Evolutionary conservation across 2,797 vertebrate genomes (phyloP).

Genomic region (Cirrhinus mrigala): DNA sequence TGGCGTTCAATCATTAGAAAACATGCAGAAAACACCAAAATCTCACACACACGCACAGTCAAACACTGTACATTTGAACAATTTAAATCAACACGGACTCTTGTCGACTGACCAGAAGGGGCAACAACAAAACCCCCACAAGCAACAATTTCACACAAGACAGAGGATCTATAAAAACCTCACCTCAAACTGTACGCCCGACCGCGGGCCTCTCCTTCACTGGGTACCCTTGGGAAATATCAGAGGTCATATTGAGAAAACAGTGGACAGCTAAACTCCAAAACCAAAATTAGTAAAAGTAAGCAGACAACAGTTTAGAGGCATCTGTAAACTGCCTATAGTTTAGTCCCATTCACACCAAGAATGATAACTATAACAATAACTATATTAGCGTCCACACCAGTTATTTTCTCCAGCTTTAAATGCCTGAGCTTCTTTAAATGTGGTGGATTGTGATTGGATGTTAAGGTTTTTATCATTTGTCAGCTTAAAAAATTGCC

Average conservation of each 20-base stretch:
- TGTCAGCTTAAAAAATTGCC: background rate
- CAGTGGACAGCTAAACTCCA: background rate
- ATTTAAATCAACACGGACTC: background rate
- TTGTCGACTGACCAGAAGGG: background rate
- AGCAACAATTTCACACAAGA: constrained; percentile 54
- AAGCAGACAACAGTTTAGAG: background rate
- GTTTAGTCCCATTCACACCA: background rate
- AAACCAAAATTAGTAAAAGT: constrained; percentile 14
- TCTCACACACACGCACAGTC: background rate
- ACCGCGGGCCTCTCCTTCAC: constrained; percentile 88
- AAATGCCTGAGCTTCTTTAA: background rate
- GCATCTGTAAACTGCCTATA: background rate
- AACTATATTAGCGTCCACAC: background rate
- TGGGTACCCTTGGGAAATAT: constrained; percentile 84
- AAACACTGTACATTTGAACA: background rate
- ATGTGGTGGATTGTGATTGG: background rate
- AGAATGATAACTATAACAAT: background rate
- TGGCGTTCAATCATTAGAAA: background rate
- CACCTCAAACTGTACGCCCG: constrained; percentile 87
- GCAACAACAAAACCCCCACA: constrained; percentile 10
- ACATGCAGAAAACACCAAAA: constrained; percentile 7
- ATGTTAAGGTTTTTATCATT: background rate
- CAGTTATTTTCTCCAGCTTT: background rate
- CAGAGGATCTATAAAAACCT: constrained; percentile 63
- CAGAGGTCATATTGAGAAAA: constrained; percentile 58